Percentiles rank a stretch among this genome's conserved stretches.
These are phyloP conservation scores for Orchestia grillus DNA, from an alignment of 1,140 invertebrate genomes.

Conservation along the genomic window DNA sequence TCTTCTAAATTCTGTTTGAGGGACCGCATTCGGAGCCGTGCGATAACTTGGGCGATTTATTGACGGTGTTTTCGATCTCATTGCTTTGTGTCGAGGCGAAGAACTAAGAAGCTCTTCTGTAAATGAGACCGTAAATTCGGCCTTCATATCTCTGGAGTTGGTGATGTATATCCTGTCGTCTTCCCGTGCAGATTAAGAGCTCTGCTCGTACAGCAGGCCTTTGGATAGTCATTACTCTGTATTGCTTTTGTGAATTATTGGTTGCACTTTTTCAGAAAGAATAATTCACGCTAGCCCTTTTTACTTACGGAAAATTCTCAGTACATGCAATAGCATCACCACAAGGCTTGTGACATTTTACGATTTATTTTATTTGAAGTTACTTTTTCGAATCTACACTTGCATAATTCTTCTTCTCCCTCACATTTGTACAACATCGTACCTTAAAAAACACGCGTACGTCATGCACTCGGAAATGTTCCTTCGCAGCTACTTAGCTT, in stretches of 20 bases:
- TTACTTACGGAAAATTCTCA: background rate
- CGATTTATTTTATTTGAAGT: background rate
- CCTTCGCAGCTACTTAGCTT: background rate
- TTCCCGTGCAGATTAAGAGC: background rate
- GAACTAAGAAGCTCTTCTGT: background rate
- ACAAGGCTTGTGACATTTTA: background rate
- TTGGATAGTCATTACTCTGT: background rate
- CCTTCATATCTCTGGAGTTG: too few relatives aligned
- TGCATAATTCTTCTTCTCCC: background rate
- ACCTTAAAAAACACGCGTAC: background rate
- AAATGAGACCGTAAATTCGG: background rate
- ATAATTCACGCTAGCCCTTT: background rate
- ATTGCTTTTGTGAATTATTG: background rate
- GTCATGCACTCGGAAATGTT: background rate
- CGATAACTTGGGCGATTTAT: background rate
- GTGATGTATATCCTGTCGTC: background rate
- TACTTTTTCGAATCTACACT: background rate
- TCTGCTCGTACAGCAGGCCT: background rate
- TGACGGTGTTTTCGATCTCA: conserved; percentile 11
- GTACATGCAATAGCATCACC: background rate
- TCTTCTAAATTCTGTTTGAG: background rate
- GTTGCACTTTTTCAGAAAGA: background rate
- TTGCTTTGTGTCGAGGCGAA: background rate
- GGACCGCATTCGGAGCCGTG: background rate
- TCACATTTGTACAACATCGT: background rate